Base-by-base conservation (phyloP, 1,140 invertebrate genomes). In the Holotrichia oblita region DNA sequence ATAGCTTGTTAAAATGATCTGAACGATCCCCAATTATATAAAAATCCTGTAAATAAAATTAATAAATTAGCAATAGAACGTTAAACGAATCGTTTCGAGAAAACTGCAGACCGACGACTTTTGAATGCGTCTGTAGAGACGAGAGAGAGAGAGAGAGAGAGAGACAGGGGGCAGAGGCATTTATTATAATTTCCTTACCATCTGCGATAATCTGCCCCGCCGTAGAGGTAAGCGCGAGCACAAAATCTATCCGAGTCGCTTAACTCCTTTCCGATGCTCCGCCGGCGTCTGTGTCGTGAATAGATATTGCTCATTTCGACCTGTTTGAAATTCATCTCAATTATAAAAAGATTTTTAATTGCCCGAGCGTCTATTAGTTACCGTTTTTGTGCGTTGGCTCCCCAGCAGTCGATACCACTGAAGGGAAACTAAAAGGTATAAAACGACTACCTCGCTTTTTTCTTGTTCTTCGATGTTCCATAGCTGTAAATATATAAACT, bases 341-440 rank as follows among this genome's bases (percentile, higher is more conserved):
- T 83, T 83, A 83, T 82, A 83, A 83, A 83, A 83, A 83, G 76
- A 82, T 82, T 83, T 83, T 83, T 83, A 83, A 83, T 83, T 83
- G 83, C 80, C 80, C 48, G 48, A 79, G 17, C 20, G 77, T 80
- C 80, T 82, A 81, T 83, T 79, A 77, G 64, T 40, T 55, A 55
- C 74, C 61, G 44, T 82, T 83, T 82, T 81, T 81, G 78, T 79
- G 9, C 20, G 7, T 27, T 17, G 48, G 17, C 48, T 55, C 48
- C 48, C 48, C 48, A 34, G 27, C 27, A 34, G 27, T 34, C 27
- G 27, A 34, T 34, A 34, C 27, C n/a, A n/a, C n/a, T n/a, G 27
- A 34, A 34, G 27, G 27, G 27, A 34, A 34, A 34, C 27, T 34
- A 34, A 34, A 34, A 34, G 2, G 4, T 34, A 34, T 4, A 34